These are phyloP conservation scores for Meandrina meandrites DNA, from an alignment of 92 coral and sea anemone species.

Conservation along the genomic window DNA sequence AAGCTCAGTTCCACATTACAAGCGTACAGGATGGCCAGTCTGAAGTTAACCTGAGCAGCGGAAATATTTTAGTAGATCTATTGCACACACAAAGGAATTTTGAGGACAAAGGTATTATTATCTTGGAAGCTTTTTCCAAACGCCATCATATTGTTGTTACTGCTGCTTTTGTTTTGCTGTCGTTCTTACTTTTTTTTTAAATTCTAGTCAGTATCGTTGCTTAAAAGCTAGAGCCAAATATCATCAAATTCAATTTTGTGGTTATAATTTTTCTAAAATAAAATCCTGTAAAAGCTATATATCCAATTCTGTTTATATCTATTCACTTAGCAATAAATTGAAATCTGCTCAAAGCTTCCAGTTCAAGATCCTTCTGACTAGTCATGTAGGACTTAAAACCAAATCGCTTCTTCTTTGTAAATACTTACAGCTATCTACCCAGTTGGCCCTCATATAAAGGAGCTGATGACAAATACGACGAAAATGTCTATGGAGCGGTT, in stretches of 20 bases:
- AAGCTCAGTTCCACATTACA: slow-evolving; percentile 48
- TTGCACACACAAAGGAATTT: neutral
- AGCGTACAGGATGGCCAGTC: slow-evolving; percentile 56
- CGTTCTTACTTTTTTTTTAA: neutral
- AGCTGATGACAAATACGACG: slow-evolving; percentile 45
- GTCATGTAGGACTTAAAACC: neutral
- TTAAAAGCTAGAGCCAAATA: neutral
- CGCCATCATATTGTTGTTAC: neutral
- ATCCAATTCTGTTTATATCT: too few relatives aligned
- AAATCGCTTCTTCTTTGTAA: neutral
- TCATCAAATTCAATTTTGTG: neutral
- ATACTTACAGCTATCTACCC: neutral
- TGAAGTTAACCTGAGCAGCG: slow-evolving; percentile 53
- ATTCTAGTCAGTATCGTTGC: neutral
- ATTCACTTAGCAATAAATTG: too few relatives aligned
- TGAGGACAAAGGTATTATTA: slow-evolving; percentile 9
- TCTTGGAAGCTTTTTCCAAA: neutral
- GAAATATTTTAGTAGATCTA: slow-evolving; percentile 22
- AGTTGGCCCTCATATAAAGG: slow-evolving; percentile 27
- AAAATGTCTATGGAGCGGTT: slow-evolving; percentile 60
- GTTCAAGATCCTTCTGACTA: too few relatives aligned
- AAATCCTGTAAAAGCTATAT: too few relatives aligned
- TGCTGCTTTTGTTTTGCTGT: neutral
- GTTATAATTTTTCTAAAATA: too few relatives aligned
- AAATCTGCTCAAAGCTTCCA: too few relatives aligned